A percentile compares a stretch with the other conserved stretches of the same genome.
Conservation (phyloP, 2,888 invertebrate species). For the Agriopis leucophaearia region DNA sequence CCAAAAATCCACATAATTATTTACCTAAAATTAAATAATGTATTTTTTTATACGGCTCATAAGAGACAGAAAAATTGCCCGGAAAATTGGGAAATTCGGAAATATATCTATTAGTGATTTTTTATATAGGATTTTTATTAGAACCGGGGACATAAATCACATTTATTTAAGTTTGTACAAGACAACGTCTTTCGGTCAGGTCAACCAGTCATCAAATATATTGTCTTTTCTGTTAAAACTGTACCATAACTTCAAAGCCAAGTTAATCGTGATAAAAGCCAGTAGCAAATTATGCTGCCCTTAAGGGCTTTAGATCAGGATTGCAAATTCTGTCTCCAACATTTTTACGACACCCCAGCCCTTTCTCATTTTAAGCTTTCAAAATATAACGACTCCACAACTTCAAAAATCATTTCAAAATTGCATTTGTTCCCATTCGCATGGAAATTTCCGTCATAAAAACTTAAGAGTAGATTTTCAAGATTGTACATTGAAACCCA, state of each 20-base stretch:
- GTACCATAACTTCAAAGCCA: background rate
- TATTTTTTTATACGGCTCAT: no score
- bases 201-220: background rate
- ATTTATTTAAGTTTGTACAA: no score
- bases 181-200: no score
- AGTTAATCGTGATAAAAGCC: constrained; percentile 1
- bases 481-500: constrained; percentile 18
- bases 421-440: constrained; percentile 26
- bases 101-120: no score
- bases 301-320: constrained; percentile 5
- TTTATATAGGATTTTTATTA: no score
- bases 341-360: constrained; percentile 20
- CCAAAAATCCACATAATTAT: no score
- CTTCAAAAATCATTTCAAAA: constrained; percentile 26
- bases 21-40: no score
- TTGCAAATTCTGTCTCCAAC: constrained; percentile 18
- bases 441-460: constrained; percentile 25
- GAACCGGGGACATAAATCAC: no score
- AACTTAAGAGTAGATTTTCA: constrained; percentile 13
- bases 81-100: no score
- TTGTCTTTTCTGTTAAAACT: background rate
- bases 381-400: constrained; percentile 20
- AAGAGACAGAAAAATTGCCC: no score
- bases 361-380: constrained; percentile 17
- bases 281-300: constrained; percentile 2